phyloP scores from a whole-genome alignment of 2,888 invertebrate genomes.

The Balanococcus diminutus region DNA sequence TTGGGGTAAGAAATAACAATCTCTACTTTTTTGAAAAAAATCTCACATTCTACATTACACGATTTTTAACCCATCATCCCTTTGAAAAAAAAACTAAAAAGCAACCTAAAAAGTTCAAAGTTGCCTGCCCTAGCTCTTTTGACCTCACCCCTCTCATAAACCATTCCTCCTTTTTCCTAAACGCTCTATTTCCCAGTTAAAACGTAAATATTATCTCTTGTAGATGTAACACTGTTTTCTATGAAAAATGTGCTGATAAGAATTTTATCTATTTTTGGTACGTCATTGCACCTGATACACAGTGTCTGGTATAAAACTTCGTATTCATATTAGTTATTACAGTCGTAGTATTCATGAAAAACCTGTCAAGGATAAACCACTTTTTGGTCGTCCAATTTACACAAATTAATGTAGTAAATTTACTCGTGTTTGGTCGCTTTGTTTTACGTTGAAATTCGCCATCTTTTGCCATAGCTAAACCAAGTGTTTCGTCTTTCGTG shows the following conservation, averaged over 20 bases:
- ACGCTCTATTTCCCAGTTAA: neutral
- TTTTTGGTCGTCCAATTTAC: conserved; percentile 10
- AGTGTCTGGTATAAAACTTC: neutral
- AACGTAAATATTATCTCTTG: neutral
- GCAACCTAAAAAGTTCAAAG: too few species aligned
- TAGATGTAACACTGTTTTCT: neutral
- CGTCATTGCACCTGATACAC: neutral
- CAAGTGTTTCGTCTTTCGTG: neutral
- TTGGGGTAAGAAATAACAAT: too few species aligned
- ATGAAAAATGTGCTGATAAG: neutral
- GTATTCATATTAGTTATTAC: neutral
- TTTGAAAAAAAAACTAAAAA: too few species aligned
- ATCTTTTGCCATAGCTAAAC: neutral
- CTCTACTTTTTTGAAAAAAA: too few species aligned
- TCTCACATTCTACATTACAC: too few species aligned
- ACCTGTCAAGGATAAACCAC: conserved; percentile 42
- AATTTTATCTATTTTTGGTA: neutral
- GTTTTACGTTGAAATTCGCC: neutral
- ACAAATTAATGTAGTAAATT: neutral
- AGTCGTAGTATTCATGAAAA: conserved; percentile 24
- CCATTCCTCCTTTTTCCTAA: too few species aligned
- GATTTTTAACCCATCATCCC: too few species aligned
- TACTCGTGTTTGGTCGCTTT: neutral
- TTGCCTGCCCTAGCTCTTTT: too few species aligned
- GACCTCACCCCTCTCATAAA: too few species aligned